Percentiles rank a stretch among this genome's conserved stretches.
These are phyloP conservation scores for Euura lappo DNA, from an alignment of 1,140 invertebrate genomes.

Conservation along the genomic window DNA sequence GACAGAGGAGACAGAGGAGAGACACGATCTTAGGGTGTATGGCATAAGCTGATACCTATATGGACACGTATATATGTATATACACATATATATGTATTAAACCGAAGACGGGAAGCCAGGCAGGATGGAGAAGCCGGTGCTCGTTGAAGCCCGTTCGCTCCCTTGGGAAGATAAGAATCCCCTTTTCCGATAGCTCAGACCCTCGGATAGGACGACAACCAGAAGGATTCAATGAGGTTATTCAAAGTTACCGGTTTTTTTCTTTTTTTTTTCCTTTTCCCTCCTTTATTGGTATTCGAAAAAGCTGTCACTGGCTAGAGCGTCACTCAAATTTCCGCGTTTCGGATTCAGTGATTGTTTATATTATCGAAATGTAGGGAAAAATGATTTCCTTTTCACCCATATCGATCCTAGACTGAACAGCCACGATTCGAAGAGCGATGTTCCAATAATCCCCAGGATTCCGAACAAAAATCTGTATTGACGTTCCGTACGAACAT, in stretches of 20 bases:
- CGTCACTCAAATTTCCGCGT: too few species aligned
- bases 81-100: not conserved
- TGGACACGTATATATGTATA: not conserved
- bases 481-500: too few species aligned
- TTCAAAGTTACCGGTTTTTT: constrained; percentile 4
- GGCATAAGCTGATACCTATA: not conserved
- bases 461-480: too few species aligned
- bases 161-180: constrained; percentile 10
- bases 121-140: too few species aligned
- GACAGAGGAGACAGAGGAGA: not conserved
- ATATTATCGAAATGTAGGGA: too few species aligned
- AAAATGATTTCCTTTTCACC: too few species aligned
- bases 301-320: not conserved
- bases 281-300: not conserved
- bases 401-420: too few species aligned
- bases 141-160: not conserved
- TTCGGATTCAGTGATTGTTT: too few species aligned
- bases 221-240: constrained; percentile 13
- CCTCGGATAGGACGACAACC: not conserved
- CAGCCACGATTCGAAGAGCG: too few species aligned
- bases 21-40: not conserved
- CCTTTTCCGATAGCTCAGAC: constrained; percentile 10
- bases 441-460: too few species aligned
- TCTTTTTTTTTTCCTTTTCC: not conserved
- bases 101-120: not conserved